Evolutionary conservation across 2,113 vertebrate species (phyloP).

Genomic region (Syrrhaptes paradoxus): DNA sequence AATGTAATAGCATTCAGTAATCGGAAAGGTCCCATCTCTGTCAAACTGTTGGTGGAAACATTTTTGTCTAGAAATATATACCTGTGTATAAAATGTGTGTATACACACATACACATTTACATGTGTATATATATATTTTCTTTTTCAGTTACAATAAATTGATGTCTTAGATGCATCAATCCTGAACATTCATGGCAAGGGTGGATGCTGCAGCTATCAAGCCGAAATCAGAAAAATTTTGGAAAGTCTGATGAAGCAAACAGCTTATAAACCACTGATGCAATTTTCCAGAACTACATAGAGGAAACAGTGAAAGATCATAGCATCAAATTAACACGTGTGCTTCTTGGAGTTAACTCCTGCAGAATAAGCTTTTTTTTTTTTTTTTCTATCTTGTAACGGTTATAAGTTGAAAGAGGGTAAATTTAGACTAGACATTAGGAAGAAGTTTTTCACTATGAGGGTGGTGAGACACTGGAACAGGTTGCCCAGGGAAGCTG

Average conservation of each 20-base stretch:
- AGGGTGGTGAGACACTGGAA: too few species aligned
- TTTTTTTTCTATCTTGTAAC: too few species aligned
- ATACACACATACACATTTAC: neutral
- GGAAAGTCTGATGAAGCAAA: neutral
- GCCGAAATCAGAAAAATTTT: neutral
- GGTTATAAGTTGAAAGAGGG: too few species aligned
- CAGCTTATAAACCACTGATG: neutral
- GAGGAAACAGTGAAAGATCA: neutral
- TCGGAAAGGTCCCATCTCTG: constrained; percentile 11
- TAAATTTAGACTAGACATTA: too few species aligned
- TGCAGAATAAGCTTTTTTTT: neutral
- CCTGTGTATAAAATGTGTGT: neutral
- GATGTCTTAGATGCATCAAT: neutral
- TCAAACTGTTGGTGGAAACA: neutral
- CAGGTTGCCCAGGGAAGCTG: too few species aligned
- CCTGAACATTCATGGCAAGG: neutral
- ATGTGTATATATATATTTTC: too few species aligned
- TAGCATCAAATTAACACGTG: neutral
- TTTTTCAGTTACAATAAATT: neutral
- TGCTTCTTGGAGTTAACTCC: neutral
- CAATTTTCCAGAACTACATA: neutral
- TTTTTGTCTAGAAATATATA: neutral
- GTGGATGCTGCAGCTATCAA: neutral
- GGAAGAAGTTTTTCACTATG: too few species aligned
- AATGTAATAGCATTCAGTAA: neutral